Evolutionary conservation across 2,113 vertebrate genomes (phyloP).

Genomic region (Menura novaehollandiae): DNA sequence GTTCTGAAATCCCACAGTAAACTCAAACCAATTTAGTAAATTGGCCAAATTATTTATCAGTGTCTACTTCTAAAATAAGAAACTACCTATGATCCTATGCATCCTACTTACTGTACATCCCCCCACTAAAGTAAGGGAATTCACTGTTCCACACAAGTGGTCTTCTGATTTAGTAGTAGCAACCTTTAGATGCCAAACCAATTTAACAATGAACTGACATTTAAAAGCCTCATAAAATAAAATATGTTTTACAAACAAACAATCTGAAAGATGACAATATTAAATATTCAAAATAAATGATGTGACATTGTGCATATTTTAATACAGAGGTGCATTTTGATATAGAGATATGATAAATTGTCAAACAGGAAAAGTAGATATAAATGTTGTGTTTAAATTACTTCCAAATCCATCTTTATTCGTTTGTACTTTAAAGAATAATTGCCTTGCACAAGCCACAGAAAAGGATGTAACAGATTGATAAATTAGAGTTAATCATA

Average conservation of each 20-base stretch:
- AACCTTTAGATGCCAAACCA: not conserved
- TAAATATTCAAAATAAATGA: conserved; percentile 2
- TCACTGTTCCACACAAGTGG: not conserved
- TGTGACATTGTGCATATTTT: not conserved
- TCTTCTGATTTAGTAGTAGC: not conserved
- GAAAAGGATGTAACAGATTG: conserved; percentile 56
- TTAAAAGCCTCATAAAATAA: not conserved
- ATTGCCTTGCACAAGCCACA: conserved; percentile 36
- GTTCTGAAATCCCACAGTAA: not conserved
- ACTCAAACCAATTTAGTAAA: not conserved
- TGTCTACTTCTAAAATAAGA: not conserved
- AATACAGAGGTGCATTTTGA: not conserved
- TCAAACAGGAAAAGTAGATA: conserved; percentile 12
- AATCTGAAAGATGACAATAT: not conserved
- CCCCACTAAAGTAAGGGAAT: not conserved
- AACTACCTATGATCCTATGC: not conserved
- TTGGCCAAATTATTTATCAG: not conserved
- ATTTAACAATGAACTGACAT: conserved; percentile 17
- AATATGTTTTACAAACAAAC: not conserved
- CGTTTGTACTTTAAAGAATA: conserved; percentile 44
- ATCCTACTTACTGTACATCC: not conserved
- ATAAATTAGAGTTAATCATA: conserved; percentile 68
- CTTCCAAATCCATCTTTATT: conserved; percentile 34
- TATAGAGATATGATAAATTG: not conserved
- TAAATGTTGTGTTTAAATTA: conserved; percentile 46